Evolutionary conservation across 2,113 vertebrate species (phyloP).

Genomic region (Brienomyrus brachyistius): DNA sequence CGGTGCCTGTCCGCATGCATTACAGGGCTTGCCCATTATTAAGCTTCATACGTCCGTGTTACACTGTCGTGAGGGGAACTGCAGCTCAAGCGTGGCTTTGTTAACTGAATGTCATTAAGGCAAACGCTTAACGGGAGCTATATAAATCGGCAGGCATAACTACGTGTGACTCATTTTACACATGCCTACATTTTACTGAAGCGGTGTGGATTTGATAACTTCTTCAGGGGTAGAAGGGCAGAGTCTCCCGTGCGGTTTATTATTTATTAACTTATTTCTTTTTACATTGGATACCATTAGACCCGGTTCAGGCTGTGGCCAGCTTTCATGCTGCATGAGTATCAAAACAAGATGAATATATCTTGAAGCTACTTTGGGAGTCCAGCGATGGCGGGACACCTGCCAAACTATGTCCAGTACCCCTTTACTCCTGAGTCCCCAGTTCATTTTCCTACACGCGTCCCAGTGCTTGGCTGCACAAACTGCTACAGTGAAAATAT

Average conservation of each 20-base stretch:
- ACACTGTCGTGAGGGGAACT: not conserved
- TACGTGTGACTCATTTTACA: not conserved
- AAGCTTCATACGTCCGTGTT: constrained; percentile 21
- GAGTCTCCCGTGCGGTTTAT: not conserved
- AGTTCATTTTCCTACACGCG: not conserved
- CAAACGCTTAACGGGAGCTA: not conserved
- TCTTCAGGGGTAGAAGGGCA: not conserved
- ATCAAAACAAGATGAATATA: not conserved
- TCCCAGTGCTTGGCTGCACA: not conserved
- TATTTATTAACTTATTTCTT: not conserved
- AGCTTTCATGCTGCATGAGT: not conserved
- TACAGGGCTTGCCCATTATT: constrained; percentile 37
- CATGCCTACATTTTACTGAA: not conserved
- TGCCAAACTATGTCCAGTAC: not conserved
- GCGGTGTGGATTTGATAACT: not conserved
- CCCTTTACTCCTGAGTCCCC: not conserved
- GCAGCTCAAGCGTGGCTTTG: not conserved
- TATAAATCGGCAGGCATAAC: not conserved
- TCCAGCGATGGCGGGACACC: not conserved
- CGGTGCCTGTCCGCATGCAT: constrained; percentile 31
- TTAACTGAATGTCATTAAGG: not conserved
- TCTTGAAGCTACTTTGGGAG: not conserved
- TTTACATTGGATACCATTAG: not conserved
- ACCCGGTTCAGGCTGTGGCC: not conserved
- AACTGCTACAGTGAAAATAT: not conserved